Evolutionary conservation across 2,888 invertebrate genomes (phyloP).

Genomic region (Scaptomyza flava): DNA sequence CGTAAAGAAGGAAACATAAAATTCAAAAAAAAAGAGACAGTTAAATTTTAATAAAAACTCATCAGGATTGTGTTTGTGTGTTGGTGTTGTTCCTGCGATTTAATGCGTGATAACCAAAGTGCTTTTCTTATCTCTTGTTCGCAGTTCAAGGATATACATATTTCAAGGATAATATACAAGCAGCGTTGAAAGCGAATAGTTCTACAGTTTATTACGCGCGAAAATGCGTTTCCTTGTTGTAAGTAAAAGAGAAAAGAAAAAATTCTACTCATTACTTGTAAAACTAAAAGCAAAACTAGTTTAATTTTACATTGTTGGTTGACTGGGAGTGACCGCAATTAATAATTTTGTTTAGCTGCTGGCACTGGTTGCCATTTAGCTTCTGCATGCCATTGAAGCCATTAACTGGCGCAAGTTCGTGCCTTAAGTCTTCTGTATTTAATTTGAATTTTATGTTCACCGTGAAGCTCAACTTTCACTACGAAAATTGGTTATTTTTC

Average conservation of each 20-base stretch:
- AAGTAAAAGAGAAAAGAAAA: conserved; percentile 48
- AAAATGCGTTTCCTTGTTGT: conserved; percentile 67
- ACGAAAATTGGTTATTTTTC: conserved; percentile 40
- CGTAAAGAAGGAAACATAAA: conserved; percentile 7
- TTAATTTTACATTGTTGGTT: conserved; percentile 13
- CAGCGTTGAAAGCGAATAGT: conserved; percentile 12
- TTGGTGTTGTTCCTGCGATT: conserved; percentile 28
- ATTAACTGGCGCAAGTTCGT: conserved; percentile 70
- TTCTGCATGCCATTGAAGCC: conserved; percentile 55
- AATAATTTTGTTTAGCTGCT: conserved; percentile 62
- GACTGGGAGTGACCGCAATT: conserved; percentile 54
- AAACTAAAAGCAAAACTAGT: conserved; percentile 47
- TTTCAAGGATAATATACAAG: conserved; percentile 33
- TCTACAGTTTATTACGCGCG: conserved; percentile 5
- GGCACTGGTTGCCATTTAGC: conserved; percentile 23
- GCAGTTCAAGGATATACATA: conserved; percentile 73
- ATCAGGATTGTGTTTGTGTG: conserved; percentile 43
- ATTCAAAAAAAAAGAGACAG: conserved; percentile 12
- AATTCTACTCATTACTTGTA: conserved; percentile 1
- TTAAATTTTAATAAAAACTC: conserved; percentile 38
- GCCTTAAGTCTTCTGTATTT: conserved; percentile 69
- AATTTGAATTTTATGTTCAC: conserved; percentile 23
- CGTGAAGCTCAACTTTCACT: conserved; percentile 69
- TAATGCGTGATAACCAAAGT: conserved; percentile 41
- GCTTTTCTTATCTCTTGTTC: conserved; percentile 59